Conservation (phyloP, 2,888 invertebrate genomes). For the Drosophila peninsularis region DNA sequence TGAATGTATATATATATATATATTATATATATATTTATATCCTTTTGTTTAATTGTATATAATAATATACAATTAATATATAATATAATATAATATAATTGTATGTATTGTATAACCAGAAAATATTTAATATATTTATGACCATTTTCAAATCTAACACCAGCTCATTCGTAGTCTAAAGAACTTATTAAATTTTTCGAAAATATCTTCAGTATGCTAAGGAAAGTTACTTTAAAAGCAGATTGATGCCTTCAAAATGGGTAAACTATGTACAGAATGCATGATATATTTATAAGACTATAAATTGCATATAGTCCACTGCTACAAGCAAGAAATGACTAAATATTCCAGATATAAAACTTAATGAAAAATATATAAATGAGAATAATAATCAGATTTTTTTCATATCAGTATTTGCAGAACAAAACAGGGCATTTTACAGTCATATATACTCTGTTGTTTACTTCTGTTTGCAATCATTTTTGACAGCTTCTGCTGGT, state of each 20-base stretch:
- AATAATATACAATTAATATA: too few species aligned
- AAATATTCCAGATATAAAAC: too few species aligned
- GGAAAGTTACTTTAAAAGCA: too few species aligned
- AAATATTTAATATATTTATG: not conserved
- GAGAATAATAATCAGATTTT: not conserved
- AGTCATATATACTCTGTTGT: not conserved
- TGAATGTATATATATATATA: not conserved
- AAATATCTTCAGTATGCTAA: too few species aligned
- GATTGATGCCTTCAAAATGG: too few species aligned
- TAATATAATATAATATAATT: too few species aligned
- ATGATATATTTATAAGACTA: too few species aligned
- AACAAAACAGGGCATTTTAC: not conserved
- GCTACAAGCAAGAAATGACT: too few species aligned
- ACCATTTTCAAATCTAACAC: not conserved
- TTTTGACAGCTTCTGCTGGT: conserved; percentile 26
- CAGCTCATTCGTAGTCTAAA: not conserved
- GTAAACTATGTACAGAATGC: too few species aligned
- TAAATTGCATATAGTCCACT: too few species aligned
- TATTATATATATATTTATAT: not conserved
- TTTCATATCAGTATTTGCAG: not conserved
- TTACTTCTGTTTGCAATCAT: not conserved
- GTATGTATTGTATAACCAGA: not conserved
- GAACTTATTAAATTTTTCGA: not conserved
- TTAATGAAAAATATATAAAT: not conserved
- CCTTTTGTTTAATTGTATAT: not conserved